phyloP scores from a whole-genome alignment of 1,140 invertebrate genomes.

The Brachionus koreanus region DNA sequence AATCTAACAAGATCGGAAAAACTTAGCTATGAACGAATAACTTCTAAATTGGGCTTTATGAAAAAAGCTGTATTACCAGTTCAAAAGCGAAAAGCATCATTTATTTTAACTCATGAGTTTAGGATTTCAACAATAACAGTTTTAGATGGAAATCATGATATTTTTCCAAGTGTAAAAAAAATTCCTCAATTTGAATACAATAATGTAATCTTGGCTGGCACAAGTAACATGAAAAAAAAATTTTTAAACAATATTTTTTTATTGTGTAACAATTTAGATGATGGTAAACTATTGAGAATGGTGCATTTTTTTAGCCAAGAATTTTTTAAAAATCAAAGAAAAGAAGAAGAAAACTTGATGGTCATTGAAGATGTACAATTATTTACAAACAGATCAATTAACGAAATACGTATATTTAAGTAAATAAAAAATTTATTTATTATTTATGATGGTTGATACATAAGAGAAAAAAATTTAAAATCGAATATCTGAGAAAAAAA shows the following conservation, averaged over 20 bases:
- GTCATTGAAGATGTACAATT: slow-evolving; percentile 36
- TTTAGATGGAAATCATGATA: not conserved
- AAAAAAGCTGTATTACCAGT: slow-evolving; percentile 20
- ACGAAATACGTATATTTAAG: slow-evolving; percentile 12
- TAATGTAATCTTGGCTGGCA: slow-evolving; percentile 22
- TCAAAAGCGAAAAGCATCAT: slow-evolving; percentile 9
- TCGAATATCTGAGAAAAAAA: too few species aligned
- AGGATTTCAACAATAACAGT: not conserved
- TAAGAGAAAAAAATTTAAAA: too few species aligned
- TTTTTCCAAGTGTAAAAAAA: not conserved
- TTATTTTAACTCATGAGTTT: slow-evolving; percentile 18
- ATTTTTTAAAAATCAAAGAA: not conserved
- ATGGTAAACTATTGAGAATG: slow-evolving; percentile 23
- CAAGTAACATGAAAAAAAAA: not conserved
- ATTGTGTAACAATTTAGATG: not conserved
- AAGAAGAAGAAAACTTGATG: not conserved
- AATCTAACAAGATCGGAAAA: not conserved
- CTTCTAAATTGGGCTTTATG: slow-evolving; percentile 34
- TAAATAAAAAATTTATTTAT: not conserved
- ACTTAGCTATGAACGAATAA: not conserved
- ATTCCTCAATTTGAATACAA: not conserved
- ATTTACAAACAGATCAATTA: not conserved
- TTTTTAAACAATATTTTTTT: not conserved
- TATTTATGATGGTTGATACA: too few species aligned
- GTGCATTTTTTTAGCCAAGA: not conserved